phyloP scores from a whole-genome alignment of 2,888 invertebrate genomes.

The Chorisops tibialis region DNA sequence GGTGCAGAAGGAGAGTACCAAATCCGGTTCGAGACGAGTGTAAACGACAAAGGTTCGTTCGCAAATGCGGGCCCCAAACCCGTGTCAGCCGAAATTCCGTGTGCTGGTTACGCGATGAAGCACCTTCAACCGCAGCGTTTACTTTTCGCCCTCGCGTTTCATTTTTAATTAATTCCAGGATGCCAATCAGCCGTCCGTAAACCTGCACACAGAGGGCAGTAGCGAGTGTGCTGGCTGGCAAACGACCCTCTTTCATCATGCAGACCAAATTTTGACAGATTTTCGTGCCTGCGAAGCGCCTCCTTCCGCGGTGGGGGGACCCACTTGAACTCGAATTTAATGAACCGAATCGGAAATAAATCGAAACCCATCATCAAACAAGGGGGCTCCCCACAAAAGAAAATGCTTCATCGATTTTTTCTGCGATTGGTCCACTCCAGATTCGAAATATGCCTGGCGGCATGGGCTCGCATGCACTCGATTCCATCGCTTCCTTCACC shows the following conservation, averaged over 20 bases:
- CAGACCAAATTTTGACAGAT: neutral
- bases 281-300: neutral
- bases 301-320: neutral
- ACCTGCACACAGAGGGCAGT: neutral
- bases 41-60: neutral
- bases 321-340: constrained; percentile 1
- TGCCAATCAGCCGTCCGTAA: constrained; percentile 6
- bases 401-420: constrained; percentile 21
- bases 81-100: neutral
- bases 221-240: neutral
- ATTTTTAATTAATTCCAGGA: constrained; percentile 14
- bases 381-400: constrained; percentile 1
- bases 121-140: neutral
- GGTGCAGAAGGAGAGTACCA: neutral
- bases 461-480: too few species aligned
- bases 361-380: constrained; percentile 3
- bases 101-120: neutral
- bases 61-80: constrained; percentile 12
- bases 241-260: neutral
- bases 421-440: constrained; percentile 3
- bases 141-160: neutral
- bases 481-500: too few species aligned
- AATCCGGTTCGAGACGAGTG: neutral
- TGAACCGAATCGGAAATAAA: constrained; percentile 17
- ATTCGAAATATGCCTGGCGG: too few species aligned